Percentiles rank a stretch among this genome's conserved stretches.
Conservation (phyloP, 1,140 invertebrate genomes). For the Pseudoatta argentina region DNA sequence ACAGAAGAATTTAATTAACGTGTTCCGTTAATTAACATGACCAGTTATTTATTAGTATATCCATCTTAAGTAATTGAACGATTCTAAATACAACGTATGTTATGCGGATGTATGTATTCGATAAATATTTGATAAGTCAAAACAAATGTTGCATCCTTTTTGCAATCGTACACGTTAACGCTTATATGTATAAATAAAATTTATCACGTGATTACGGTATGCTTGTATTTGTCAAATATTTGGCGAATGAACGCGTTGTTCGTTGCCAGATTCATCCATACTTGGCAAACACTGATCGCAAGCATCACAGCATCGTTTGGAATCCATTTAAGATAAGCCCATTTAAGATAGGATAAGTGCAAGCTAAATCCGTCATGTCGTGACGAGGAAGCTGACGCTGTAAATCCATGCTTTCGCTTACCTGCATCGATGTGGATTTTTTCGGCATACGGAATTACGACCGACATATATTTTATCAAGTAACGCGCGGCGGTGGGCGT, state of each 20-base stretch:
- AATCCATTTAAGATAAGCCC: conserved; percentile 37
- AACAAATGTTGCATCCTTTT: not conserved
- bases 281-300: not conserved
- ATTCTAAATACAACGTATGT: not conserved
- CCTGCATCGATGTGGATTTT: conserved; percentile 42
- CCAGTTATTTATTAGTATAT: not conserved
- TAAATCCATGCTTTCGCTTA: conserved; percentile 51
- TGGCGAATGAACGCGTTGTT: not conserved
- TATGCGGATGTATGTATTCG: not conserved
- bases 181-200: conserved; percentile 9
- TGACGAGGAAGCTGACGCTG: conserved; percentile 1
- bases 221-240: not conserved
- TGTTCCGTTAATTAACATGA: no score
- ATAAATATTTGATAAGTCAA: not conserved
- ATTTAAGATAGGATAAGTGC: conserved; percentile 47
- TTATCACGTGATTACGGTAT: not conserved
- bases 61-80: not conserved
- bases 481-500: conserved; percentile 11
- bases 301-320: not conserved
- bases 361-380: conserved; percentile 31
- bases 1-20: not conserved
- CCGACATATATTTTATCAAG: conserved; percentile 51
- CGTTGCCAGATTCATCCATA: not conserved
- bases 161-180: not conserved
- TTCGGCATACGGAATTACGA: conserved; percentile 49